phyloP scores from a whole-genome alignment of 2,888 invertebrate genomes.

The Sicus ferrugineus region DNA sequence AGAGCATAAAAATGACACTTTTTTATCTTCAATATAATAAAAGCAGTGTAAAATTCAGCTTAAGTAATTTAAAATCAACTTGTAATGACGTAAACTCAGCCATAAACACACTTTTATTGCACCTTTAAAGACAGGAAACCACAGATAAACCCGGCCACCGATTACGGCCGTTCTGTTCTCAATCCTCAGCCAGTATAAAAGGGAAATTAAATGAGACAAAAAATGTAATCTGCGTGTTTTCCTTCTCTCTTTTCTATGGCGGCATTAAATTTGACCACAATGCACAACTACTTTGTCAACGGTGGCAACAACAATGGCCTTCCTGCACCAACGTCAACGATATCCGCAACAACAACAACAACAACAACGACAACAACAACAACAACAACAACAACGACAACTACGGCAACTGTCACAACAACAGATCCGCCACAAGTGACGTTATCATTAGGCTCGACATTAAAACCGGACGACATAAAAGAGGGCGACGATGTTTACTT shows the following conservation, averaged over 20 bases:
- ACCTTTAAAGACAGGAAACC: no score
- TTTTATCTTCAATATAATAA: no score
- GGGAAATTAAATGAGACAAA: not conserved
- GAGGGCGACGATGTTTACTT: slow-evolving; percentile 84
- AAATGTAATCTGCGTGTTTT: not conserved
- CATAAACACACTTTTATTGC: no score
- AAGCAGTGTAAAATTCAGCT: no score
- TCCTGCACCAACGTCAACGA: slow-evolving; percentile 11
- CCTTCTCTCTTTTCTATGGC: not conserved
- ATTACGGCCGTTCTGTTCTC: no score
- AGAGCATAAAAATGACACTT: no score
- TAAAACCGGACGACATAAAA: slow-evolving; percentile 79
- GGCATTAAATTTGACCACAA: slow-evolving; percentile 13
- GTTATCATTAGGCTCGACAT: slow-evolving; percentile 76
- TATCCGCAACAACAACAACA: slow-evolving; percentile 20
- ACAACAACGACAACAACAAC: slow-evolving; percentile 2
- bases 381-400: not conserved
- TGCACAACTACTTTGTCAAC: slow-evolving; percentile 28
- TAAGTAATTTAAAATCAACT: no score
- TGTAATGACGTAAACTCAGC: no score
- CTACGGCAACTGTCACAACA: slow-evolving; percentile 41
- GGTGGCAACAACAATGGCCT: slow-evolving; percentile 36
- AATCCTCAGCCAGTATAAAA: slow-evolving; percentile 8
- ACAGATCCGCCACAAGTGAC: slow-evolving; percentile 78
- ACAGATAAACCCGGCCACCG: no score